Percentiles rank a stretch among this genome's conserved stretches.
Conservation (phyloP, 2,888 invertebrate species). For the Amiota minor region DNA sequence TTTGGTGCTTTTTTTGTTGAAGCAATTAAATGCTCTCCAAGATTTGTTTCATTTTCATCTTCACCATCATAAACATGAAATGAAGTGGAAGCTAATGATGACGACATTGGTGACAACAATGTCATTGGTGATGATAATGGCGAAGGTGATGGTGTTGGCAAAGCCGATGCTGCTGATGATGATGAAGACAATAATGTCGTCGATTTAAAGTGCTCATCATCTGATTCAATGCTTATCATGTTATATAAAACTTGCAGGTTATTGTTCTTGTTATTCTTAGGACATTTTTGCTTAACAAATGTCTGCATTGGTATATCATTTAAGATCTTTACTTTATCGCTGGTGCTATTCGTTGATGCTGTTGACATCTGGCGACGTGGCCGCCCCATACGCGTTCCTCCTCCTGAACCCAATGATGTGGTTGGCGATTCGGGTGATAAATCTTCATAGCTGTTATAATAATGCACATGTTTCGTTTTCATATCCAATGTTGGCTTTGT, state of each 20-base stretch:
- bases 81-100: neutral
- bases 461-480: conserved; percentile 37
- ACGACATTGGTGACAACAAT: neutral
- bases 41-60: neutral
- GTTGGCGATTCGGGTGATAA: neutral
- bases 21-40: conserved; percentile 5
- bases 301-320: conserved; percentile 48
- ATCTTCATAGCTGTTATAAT: neutral
- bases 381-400: conserved; percentile 26
- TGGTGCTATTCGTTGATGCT: conserved; percentile 53
- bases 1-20: conserved; percentile 28
- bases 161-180: conserved; percentile 15
- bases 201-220: conserved; percentile 21
- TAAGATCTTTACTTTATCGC: conserved; percentile 70
- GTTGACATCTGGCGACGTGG: conserved; percentile 59
- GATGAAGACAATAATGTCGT: neutral
- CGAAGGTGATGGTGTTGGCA: conserved; percentile 25
- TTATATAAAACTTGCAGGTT: conserved; percentile 8
- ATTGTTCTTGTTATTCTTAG: conserved; percentile 23
- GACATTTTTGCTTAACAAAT: conserved; percentile 19
- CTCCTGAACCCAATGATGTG: neutral
- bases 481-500: conserved; percentile 13
- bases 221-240: neutral
- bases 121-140: conserved; percentile 4
- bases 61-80: neutral